A percentile compares a stretch with the other conserved stretches of the same genome.
Evolutionary conservation across 1,140 invertebrate species (phyloP).

Genomic region (Galendromus occidentalis): DNA sequence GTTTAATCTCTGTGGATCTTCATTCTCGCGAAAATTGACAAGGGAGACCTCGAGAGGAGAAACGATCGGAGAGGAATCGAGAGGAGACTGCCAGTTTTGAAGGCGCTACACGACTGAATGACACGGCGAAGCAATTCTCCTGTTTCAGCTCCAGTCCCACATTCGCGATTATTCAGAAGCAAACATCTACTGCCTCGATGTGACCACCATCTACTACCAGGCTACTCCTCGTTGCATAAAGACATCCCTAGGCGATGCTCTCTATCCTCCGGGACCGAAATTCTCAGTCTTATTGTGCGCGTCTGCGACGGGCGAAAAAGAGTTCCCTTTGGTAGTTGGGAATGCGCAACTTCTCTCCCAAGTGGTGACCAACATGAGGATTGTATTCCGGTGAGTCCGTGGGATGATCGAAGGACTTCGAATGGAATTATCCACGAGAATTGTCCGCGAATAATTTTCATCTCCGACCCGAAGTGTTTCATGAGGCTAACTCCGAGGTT

Average conservation of each 20-base stretch:
- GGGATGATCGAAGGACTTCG: too few relatives aligned
- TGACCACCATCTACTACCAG: neutral
- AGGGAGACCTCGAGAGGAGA: neutral
- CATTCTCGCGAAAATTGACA: neutral
- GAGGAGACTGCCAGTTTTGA: too few relatives aligned
- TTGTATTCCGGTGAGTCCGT: neutral
- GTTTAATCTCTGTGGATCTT: too few relatives aligned
- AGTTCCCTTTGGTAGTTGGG: constrained; percentile 1
- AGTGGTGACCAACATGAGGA: neutral
- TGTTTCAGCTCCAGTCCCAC: neutral
- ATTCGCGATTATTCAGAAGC: neutral
- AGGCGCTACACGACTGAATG: too few relatives aligned
- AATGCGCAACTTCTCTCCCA: neutral
- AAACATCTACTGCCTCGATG: constrained; percentile 2
- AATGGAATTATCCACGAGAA: too few relatives aligned
- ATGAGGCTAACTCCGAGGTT: too few relatives aligned
- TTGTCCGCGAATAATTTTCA: too few relatives aligned
- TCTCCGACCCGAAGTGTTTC: too few relatives aligned
- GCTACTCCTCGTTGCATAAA: constrained; percentile 1
- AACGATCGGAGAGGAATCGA: too few relatives aligned
- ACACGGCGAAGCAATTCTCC: too few relatives aligned
- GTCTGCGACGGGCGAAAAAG: neutral
- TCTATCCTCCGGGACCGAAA: neutral
- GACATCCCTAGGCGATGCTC: neutral
- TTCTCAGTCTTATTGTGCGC: constrained; percentile 2